These are phyloP conservation scores for Uloborus diversus DNA, from an alignment of 1,140 invertebrate genomes.

Conservation along the genomic window DNA sequence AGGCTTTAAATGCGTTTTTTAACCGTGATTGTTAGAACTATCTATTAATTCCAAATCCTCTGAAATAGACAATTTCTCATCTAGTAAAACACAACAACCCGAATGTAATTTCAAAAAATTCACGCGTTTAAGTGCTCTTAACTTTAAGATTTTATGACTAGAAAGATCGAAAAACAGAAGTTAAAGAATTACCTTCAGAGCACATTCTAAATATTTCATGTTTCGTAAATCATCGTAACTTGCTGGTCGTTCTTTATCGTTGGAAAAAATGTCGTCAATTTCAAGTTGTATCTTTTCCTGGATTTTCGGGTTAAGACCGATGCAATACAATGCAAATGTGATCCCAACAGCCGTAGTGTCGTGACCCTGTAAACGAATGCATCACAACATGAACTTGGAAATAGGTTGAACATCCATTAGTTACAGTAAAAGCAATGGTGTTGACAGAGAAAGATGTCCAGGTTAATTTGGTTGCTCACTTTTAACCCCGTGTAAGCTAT, in stretches of 20 bases:
- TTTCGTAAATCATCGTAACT: conserved; percentile 72
- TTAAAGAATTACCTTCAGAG: conserved; percentile 71
- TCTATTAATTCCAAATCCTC: too few species aligned
- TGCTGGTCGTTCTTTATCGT: conserved; percentile 67
- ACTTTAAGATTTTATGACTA: too few species aligned
- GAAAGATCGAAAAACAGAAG: too few species aligned
- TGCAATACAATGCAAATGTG: conserved; percentile 73
- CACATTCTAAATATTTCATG: conserved; percentile 76
- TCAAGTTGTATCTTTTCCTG: conserved; percentile 82
- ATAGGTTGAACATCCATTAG: not conserved
- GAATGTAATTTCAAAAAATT: too few species aligned
- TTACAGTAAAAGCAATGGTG: not conserved
- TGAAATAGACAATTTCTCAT: too few species aligned
- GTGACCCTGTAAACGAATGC: conserved; percentile 63
- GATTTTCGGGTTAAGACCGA: conserved; percentile 78
- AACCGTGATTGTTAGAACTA: too few species aligned
- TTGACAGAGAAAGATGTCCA: too few species aligned
- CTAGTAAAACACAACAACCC: too few species aligned
- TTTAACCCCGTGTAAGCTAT: not conserved
- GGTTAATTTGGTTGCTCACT: not conserved
- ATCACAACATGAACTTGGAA: too few species aligned
- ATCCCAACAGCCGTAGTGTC: conserved; percentile 70
- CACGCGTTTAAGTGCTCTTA: too few species aligned
- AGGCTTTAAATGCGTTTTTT: too few species aligned
- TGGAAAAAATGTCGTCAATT: conserved; percentile 79